These are phyloP conservation scores for Anolis apletophallus DNA, from an alignment of 2,797 vertebrate species.

Conservation along the genomic window DNA sequence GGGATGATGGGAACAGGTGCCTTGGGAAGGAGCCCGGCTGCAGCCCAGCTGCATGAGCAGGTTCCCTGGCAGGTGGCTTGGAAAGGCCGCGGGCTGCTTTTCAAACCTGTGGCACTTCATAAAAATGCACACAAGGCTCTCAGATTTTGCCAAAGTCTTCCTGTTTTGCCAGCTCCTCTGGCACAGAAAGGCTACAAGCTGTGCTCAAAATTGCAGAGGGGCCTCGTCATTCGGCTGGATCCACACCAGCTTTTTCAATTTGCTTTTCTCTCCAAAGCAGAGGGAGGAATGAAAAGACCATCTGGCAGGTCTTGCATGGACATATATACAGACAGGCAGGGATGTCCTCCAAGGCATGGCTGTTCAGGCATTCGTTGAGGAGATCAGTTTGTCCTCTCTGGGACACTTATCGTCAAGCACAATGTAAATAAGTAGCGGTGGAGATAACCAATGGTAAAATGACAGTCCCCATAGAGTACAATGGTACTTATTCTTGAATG, in stretches of 20 bases:
- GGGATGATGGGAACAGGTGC: not conserved
- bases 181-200: constrained; percentile 49
- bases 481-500: no score
- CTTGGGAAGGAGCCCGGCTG: not conserved
- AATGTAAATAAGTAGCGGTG: no score
- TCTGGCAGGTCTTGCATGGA: not conserved
- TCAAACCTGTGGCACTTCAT: constrained; percentile 38
- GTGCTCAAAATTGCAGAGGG: not conserved
- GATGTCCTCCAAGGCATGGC: rapidly evolving
- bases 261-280: not conserved
- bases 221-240: constrained; percentile 15
- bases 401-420: no score
- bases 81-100: constrained; percentile 37
- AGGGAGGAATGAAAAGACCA: not conserved
- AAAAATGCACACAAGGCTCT: constrained; percentile 45
- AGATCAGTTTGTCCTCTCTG: rapidly evolving
- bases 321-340: not conserved
- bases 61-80: constrained; percentile 26
- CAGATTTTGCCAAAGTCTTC: constrained; percentile 49
- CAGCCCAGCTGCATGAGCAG: not conserved
- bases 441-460: no score
- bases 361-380: rapidly evolving
- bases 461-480: no score
- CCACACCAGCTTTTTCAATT: constrained; percentile 46
- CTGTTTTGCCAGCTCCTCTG: constrained; percentile 48